Evolutionary conservation across 1,140 invertebrate genomes (phyloP).

Genomic region (Diabrotica undecimpunctata): DNA sequence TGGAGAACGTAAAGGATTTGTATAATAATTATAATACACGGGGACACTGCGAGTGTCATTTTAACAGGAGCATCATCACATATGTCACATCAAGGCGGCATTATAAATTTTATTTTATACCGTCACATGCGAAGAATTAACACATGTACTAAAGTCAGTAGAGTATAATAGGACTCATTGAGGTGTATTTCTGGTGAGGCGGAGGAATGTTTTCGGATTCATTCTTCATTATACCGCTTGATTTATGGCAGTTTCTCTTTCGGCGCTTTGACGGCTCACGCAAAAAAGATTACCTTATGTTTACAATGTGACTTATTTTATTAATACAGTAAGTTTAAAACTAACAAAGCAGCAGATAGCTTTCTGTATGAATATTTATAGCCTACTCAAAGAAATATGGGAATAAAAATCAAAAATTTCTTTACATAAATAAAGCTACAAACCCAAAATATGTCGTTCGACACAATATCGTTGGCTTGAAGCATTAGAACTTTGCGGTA

Average conservation of each 20-base stretch:
- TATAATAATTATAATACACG: background rate
- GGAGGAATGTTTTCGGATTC: background rate
- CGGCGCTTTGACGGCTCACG: background rate
- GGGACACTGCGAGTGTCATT: background rate
- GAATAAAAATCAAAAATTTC: no score
- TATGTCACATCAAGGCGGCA: constrained; percentile 25
- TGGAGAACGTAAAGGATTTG: background rate
- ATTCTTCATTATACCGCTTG: background rate
- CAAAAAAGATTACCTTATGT: background rate
- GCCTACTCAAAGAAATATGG: no score
- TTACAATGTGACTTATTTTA: no score
- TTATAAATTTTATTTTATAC: constrained; percentile 26
- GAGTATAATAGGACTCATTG: constrained; percentile 23
- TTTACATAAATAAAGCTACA: no score
- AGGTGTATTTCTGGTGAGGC: constrained; percentile 27
- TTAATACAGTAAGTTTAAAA: no score
- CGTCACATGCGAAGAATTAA: constrained; percentile 22
- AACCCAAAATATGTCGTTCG: background rate
- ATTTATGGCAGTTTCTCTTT: background rate
- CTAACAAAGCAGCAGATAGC: no score
- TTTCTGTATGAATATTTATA: no score
- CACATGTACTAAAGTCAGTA: constrained; percentile 18
- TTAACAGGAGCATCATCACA: constrained; percentile 9
- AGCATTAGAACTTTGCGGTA: no score
- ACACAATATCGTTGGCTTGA: background rate